Evolutionary conservation across 2,888 invertebrate species (phyloP).

Genomic region (Lamproptera curius): DNA sequence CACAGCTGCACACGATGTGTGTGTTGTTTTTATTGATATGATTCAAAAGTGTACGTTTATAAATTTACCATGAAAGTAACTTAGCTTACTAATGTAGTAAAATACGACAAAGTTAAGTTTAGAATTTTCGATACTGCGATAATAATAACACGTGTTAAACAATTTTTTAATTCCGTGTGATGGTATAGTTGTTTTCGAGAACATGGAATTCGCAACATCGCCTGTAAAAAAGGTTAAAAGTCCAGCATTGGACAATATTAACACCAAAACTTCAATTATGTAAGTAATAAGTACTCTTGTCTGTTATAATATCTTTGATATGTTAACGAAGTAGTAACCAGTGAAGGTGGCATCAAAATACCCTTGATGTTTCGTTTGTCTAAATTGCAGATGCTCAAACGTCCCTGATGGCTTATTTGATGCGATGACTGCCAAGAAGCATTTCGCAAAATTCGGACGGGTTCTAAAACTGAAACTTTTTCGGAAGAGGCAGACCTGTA

Average conservation of each 20-base stretch:
- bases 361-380: not conserved
- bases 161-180: too few relatives aligned
- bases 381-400: slow-evolving; percentile 74
- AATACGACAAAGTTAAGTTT: too few relatives aligned
- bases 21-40: not conserved
- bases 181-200: slow-evolving; percentile 18
- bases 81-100: too few relatives aligned
- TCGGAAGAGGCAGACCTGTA: slow-evolving; percentile 81
- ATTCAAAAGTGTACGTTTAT: slow-evolving; percentile 23
- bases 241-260: slow-evolving; percentile 43
- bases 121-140: too few relatives aligned
- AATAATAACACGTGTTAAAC: too few relatives aligned
- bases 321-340: not conserved
- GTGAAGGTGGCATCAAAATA: slow-evolving; percentile 3
- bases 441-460: slow-evolving; percentile 85
- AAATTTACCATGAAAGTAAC: too few relatives aligned
- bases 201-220: slow-evolving; percentile 42
- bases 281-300: slow-evolving; percentile 41
- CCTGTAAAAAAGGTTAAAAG: slow-evolving; percentile 53
- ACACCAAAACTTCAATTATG: slow-evolving; percentile 63
- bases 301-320: not conserved
- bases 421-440: slow-evolving; percentile 77
- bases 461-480: slow-evolving; percentile 82
- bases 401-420: slow-evolving; percentile 82
- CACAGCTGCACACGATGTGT: too few relatives aligned